Evolutionary conservation across 2,888 invertebrate species (phyloP).

Genomic region (Monopis laevigella): DNA sequence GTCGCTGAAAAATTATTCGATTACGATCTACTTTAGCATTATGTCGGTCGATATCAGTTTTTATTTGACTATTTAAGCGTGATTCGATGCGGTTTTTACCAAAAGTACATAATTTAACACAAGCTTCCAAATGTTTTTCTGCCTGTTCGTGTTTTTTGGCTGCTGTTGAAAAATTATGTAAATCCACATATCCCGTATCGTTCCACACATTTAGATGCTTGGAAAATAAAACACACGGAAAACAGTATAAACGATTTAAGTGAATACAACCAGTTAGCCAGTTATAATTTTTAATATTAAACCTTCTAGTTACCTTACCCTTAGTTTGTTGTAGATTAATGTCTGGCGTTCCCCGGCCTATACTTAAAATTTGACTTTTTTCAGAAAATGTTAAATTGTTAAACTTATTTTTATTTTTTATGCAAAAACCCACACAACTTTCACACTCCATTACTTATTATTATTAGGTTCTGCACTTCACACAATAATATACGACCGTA

Average conservation of each 20-base stretch:
- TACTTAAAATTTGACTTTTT: no score
- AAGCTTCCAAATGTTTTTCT: constrained; percentile 2
- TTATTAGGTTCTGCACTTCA: no score
- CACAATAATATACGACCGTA: no score
- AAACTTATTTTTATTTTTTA: no score
- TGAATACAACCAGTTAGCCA: background rate
- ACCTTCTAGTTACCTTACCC: background rate
- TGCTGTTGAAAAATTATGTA: background rate
- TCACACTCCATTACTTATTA: no score
- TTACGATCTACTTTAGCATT: constrained; percentile 18
- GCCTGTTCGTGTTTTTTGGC: background rate
- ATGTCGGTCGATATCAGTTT: constrained; percentile 13
- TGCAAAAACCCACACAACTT: no score
- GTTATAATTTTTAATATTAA: background rate
- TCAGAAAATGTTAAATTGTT: no score
- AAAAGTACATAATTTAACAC: background rate
- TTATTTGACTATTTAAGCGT: constrained; percentile 7
- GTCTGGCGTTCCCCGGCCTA: no score
- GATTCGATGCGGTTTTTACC: background rate
- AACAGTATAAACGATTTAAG: background rate
- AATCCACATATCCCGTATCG: background rate
- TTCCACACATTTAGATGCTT: background rate
- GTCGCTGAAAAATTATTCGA: constrained; percentile 5
- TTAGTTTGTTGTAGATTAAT: background rate
- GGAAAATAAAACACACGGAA: constrained; percentile 1